Base-by-base conservation (phyloP, 1,140 invertebrate species). In the Nixonia krombeini region DNA sequence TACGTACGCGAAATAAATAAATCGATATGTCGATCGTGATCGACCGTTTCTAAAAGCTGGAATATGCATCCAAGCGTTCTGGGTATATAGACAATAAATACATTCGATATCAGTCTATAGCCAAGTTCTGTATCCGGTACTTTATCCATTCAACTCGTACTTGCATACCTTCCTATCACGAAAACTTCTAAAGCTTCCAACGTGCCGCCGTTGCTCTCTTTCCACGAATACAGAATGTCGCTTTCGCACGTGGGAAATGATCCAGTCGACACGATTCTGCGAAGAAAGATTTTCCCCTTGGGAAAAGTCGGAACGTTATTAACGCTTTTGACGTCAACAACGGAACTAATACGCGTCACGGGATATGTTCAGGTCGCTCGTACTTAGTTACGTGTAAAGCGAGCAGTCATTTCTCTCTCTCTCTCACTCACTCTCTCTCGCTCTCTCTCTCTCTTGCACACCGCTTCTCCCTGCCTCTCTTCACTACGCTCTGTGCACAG, bases 1-100 rank as follows among this genome's bases (percentile, higher is more conserved):
- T 82, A 79, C 80, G 10, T 82, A 82, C 78, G 80, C 1, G 23
- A 72, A 79, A 81, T 80, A 81, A 81, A 79, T 76, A 79, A 72
- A 68, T 70, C 35, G 33, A 59, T 49, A 56, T 45, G 42, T 46
- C 50, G 58, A 61, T 63, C 35, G 46, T 41, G 31, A 52, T 65
- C 40, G 56, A 52, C 59, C 57, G 10, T 10, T 38, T 45, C 41
- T 62, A 52, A 50, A 44, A 69, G 16, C 49, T 66, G 57, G 33
- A 18, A 51, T 59, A 53, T 44, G 51, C 45, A 56, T 59, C 42
- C 16, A 35, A 55, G 15, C 23, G 28, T 49, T 42, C 33, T 33
- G 46, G 37, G 47, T 18, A 52, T 47, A 50, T 42, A 58, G 33
- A 38, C 28, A 66, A 65, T 66, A 68, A 66, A 71, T 74, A 65